Percentiles rank a stretch among this genome's conserved stretches.
Conservation (phyloP, 2,888 invertebrate genomes). For the Spisula solida region DNA sequence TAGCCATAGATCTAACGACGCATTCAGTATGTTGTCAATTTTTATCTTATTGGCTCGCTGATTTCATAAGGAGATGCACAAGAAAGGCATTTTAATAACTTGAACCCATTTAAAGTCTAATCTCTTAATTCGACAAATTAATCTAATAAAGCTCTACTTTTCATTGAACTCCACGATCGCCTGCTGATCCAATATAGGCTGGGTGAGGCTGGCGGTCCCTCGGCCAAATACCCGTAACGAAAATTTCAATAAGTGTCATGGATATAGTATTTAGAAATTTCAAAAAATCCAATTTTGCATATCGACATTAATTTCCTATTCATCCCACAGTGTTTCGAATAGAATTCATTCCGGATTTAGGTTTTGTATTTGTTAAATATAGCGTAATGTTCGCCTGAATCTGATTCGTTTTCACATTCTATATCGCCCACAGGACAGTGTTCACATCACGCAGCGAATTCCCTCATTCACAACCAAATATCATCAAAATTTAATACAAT, state of each 20-base stretch:
- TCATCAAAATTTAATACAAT: constrained; percentile 32
- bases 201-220: constrained; percentile 29
- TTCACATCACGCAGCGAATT: background rate
- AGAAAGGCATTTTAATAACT: background rate
- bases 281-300: constrained; percentile 51
- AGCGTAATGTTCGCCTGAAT: constrained; percentile 44
- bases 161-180: constrained; percentile 26
- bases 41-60: background rate
- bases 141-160: background rate
- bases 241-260: constrained; percentile 43
- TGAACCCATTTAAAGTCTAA: background rate
- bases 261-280: constrained; percentile 21
- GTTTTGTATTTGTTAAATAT: constrained; percentile 45
- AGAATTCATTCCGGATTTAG: constrained; percentile 32
- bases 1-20: background rate
- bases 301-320: constrained; percentile 50
- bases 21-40: background rate
- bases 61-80: background rate
- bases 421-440: background rate
- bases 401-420: background rate
- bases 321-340: constrained; percentile 38
- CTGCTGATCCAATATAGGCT: constrained; percentile 1
- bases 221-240: constrained; percentile 26
- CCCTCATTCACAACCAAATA: constrained; percentile 23
- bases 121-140: constrained; percentile 17